These are phyloP conservation scores for Podarcis cretensis DNA, from an alignment of 2,113 vertebrate genomes.

Conservation along the genomic window DNA sequence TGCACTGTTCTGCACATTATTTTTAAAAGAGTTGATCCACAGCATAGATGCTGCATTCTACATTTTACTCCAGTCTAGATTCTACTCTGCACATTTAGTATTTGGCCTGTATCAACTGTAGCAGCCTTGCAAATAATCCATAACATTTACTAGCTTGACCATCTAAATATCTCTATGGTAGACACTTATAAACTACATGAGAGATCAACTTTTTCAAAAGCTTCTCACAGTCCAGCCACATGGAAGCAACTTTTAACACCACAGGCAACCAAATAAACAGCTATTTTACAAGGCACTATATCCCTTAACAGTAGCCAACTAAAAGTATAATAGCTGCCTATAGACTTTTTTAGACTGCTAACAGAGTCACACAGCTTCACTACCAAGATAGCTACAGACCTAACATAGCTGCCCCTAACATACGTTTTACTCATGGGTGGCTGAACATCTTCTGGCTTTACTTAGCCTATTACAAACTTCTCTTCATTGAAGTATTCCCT, in stretches of 20 bases:
- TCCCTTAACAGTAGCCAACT: neutral
- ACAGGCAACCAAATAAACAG: neutral
- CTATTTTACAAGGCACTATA: neutral
- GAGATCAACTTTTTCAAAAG: neutral
- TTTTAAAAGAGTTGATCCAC: neutral
- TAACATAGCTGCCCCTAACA: neutral
- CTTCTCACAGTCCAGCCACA: neutral
- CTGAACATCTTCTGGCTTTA: neutral
- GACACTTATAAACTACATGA: neutral
- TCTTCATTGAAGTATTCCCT: neutral
- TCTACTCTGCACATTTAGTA: too few species aligned
- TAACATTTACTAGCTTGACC: too few species aligned
- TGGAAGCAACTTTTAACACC: neutral
- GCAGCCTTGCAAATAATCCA: too few species aligned
- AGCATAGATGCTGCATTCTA: too few species aligned
- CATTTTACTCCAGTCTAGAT: too few species aligned
- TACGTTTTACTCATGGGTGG: neutral
- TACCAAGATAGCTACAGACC: neutral
- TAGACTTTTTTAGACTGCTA: neutral
- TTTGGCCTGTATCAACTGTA: too few species aligned
- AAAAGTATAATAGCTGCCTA: neutral
- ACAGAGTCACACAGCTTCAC: neutral
- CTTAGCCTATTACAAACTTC: neutral
- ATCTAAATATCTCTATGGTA: too few species aligned
- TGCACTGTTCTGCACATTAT: neutral